Evolutionary conservation across 2,797 vertebrate genomes (phyloP).

Genomic region (Glossophaga mutica): DNA sequence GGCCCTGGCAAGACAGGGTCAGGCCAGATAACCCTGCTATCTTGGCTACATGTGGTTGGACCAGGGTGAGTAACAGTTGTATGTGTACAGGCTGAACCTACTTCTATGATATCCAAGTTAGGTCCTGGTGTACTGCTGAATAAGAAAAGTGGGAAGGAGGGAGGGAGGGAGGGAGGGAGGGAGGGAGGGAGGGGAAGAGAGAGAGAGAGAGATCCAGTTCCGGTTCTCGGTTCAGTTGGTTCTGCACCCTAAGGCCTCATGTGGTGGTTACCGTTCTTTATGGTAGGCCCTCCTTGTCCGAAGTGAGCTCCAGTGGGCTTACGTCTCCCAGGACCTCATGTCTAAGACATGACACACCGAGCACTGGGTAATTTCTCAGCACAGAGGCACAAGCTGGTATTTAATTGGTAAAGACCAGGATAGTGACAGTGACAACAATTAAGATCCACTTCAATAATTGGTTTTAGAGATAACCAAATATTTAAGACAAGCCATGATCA

Average conservation of each 20-base stretch:
- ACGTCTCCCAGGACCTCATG: not conserved
- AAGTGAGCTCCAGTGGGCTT: not conserved
- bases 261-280: not conserved
- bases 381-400: not conserved
- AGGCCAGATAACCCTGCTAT: not conserved
- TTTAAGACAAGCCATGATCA: not conserved
- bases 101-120: not conserved
- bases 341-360: not conserved
- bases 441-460: not conserved
- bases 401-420: not conserved
- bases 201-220: not conserved
- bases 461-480: not conserved
- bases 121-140: not conserved
- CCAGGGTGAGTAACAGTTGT: not conserved
- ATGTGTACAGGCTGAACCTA: not conserved
- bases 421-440: not conserved
- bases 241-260: not conserved
- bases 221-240: not conserved
- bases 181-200: not conserved
- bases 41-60: not conserved
- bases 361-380: not conserved
- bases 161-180: not conserved
- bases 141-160: not conserved
- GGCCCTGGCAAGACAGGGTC: not conserved
- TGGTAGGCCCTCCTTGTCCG: not conserved